These are phyloP conservation scores for Brachionus koreanus DNA, from an alignment of 1,140 invertebrate species.

Conservation along the genomic window DNA sequence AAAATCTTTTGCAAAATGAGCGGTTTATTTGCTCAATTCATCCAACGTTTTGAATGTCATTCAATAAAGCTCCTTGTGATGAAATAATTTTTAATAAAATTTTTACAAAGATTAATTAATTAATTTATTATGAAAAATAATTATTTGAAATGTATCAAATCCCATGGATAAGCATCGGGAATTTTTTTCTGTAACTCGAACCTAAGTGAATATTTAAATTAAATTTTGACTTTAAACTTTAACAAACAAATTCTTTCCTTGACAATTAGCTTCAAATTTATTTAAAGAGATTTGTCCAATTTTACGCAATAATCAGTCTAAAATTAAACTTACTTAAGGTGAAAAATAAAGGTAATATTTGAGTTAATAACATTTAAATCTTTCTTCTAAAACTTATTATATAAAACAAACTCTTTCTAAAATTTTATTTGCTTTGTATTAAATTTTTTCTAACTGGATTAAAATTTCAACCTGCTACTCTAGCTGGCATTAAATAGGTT, in stretches of 20 bases:
- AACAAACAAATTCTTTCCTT: not conserved
- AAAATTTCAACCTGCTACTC: not conserved
- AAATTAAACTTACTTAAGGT: not conserved
- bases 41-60: not conserved
- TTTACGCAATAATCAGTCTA: constrained; percentile 1
- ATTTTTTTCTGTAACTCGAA: not conserved
- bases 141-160: not conserved
- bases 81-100: too few species aligned
- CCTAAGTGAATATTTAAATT: not conserved
- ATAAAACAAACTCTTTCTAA: not conserved
- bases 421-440: not conserved
- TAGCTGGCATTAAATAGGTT: not conserved
- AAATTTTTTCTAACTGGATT: not conserved
- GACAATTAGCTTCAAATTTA: not conserved
- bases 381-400: constrained; percentile 10
- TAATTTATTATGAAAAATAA: not conserved
- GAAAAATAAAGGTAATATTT: constrained; percentile 35
- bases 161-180: not conserved
- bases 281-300: not conserved
- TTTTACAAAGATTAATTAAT: not conserved
- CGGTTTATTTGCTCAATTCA: not conserved
- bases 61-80: not conserved
- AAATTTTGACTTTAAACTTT: not conserved
- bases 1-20: not conserved
- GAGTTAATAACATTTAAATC: constrained; percentile 15